A percentile compares a stretch with the other conserved stretches of the same genome.
Evolutionary conservation across 2,888 invertebrate genomes (phyloP).

Genomic region (Brenthis ino): DNA sequence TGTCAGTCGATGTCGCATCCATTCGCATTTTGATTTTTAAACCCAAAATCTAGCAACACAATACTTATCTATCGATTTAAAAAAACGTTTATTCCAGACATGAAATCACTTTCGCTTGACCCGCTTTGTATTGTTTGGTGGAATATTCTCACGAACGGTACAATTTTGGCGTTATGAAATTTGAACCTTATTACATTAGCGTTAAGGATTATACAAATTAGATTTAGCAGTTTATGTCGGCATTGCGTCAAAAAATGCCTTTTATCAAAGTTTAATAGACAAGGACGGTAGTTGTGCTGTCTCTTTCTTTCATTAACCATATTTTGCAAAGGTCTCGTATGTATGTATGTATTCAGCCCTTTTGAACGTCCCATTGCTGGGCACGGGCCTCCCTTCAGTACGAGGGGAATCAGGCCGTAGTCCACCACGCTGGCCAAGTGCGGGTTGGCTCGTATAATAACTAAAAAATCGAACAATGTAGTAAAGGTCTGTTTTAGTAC

Average conservation of each 20-base stretch:
- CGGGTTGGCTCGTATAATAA: neutral
- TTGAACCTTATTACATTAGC: constrained; percentile 19
- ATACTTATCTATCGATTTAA: constrained; percentile 26
- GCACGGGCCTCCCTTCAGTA: no score
- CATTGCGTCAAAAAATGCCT: constrained; percentile 38
- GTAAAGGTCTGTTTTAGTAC: neutral
- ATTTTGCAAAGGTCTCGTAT: neutral
- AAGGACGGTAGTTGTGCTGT: constrained; percentile 23
- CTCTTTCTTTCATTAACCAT: constrained; percentile 17
- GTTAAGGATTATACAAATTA: constrained; percentile 17
- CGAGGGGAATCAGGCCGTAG: no score
- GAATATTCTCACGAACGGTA: constrained; percentile 44
- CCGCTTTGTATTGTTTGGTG: constrained; percentile 53
- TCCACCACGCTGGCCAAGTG: no score
- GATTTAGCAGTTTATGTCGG: constrained; percentile 21
- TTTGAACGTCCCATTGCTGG: no score
- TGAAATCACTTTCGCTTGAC: constrained; percentile 60
- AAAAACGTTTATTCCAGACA: constrained; percentile 46
- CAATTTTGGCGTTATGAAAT: constrained; percentile 9
- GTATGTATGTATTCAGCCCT: no score
- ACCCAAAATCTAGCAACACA: neutral
- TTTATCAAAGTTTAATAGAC: constrained; percentile 21
- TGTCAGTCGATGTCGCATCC: neutral
- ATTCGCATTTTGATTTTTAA: neutral
- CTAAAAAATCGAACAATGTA: neutral